A percentile compares a stretch with the other conserved stretches of the same genome.
These are phyloP conservation scores for Genyomyrus donnyi DNA, from an alignment of 2,113 vertebrate genomes.

Conservation along the genomic window DNA sequence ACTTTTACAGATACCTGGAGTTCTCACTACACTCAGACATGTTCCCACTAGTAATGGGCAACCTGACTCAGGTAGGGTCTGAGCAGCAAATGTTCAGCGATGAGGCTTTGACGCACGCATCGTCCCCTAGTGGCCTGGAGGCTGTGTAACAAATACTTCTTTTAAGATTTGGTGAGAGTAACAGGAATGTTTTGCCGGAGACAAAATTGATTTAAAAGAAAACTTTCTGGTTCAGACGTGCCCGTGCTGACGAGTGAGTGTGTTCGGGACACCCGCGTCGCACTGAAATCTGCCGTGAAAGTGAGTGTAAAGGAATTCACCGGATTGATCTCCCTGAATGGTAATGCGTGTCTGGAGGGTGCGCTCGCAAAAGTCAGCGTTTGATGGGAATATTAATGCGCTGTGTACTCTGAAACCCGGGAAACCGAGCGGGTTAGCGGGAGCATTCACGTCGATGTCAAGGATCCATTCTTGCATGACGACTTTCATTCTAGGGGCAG, in stretches of 20 bases:
- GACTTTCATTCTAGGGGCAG: neutral
- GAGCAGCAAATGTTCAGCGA: neutral
- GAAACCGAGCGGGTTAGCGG: neutral
- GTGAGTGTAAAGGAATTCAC: neutral
- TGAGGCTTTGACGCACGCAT: neutral
- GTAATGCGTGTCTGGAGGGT: neutral
- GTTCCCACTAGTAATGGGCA: neutral
- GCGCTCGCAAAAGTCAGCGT: neutral
- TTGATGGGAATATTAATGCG: conserved; percentile 1
- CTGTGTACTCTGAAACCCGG: neutral
- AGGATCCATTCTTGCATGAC: neutral
- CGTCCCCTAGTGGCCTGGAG: neutral
- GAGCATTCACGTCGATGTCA: neutral
- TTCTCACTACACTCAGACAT: neutral
- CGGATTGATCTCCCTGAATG: neutral
- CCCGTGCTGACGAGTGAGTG: neutral
- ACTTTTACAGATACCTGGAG: neutral
- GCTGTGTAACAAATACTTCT: neutral
- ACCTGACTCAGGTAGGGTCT: no score
- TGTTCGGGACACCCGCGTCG: neutral
- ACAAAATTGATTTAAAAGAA: neutral
- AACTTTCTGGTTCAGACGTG: neutral
- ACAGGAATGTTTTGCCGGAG: neutral
- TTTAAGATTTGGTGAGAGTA: neutral
- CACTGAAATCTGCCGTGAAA: neutral